phyloP scores from a whole-genome alignment of 2,113 vertebrate genomes.

The Rousettus leschenaultii region DNA sequence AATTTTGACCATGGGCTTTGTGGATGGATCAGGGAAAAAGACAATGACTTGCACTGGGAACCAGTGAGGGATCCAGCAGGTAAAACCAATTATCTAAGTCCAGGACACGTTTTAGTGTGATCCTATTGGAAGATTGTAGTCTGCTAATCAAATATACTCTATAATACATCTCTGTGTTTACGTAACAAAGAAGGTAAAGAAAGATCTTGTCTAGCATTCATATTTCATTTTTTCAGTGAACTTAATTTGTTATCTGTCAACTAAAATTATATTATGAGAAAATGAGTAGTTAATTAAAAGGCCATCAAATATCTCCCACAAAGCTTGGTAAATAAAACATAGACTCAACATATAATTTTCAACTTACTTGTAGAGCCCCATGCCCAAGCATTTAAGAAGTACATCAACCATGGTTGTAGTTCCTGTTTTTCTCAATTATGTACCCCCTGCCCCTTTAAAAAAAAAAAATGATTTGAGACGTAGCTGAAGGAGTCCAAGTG shows the following conservation, averaged over 20 bases:
- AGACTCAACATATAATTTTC: neutral
- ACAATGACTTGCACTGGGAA: slow-evolving; percentile 93
- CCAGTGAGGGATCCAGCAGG: slow-evolving; percentile 84
- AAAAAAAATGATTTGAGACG: neutral
- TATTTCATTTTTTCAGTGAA: neutral
- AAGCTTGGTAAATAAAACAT: neutral
- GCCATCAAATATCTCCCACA: neutral
- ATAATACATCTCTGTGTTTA: neutral
- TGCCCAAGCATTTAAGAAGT: neutral
- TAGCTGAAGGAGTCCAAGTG: neutral
- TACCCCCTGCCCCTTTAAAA: neutral
- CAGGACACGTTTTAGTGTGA: neutral
- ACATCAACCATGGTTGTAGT: no score
- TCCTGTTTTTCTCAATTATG: neutral
- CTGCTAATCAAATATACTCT: no score
- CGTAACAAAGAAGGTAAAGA: neutral
- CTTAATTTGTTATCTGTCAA: neutral
- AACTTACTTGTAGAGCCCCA: neutral
- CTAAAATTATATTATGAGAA: neutral
- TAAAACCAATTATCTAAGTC: neutral
- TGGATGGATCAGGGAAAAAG: slow-evolving; percentile 92
- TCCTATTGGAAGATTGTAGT: neutral
- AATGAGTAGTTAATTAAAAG: neutral
- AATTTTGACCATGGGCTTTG: slow-evolving; percentile 94
- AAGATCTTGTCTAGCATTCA: neutral